These are phyloP conservation scores for Addax nasomaculatus DNA, from an alignment of 2,113 vertebrate genomes.

Conservation along the genomic window DNA sequence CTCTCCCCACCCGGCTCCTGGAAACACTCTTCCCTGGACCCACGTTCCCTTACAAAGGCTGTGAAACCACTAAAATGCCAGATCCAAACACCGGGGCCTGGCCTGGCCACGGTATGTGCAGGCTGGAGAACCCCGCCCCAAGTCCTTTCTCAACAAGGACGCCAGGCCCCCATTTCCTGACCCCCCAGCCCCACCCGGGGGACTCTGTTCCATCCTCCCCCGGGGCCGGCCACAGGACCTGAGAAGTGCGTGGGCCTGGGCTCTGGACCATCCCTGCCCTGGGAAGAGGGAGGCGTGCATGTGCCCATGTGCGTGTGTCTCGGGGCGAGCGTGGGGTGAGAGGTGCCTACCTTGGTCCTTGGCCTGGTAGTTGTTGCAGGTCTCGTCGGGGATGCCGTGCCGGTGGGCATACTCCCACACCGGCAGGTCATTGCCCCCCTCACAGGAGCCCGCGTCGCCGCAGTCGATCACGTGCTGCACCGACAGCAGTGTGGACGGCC, in stretches of 20 bases:
- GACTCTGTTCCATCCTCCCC: fast-evolving
- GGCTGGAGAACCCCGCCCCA: not conserved
- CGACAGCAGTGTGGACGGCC: conserved; percentile 94
- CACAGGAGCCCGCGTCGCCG: conserved; percentile 85
- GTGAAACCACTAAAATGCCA: not conserved
- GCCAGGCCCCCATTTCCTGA: not conserved
- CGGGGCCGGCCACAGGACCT: fast-evolving
- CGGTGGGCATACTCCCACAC: conserved; percentile 92
- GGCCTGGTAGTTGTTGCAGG: conserved; percentile 99
- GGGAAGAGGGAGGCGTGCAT: not conserved
- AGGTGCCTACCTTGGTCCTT: conserved; percentile 89
- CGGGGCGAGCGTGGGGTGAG: fast-evolving
- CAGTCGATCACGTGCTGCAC: conserved; percentile 97
- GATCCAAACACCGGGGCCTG: not conserved
- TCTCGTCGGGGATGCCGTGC: conserved; percentile 95
- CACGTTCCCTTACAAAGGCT: not conserved
- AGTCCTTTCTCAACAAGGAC: not conserved
- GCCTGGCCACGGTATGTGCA: fast-evolving
- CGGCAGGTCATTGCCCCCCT: conserved; percentile 89
- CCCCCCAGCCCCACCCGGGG: not conserved
- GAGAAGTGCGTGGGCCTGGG: not conserved
- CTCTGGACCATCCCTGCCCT: not conserved
- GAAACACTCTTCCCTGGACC: not conserved
- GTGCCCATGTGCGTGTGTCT: not conserved
- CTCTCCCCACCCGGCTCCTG: not conserved